Percentiles rank a stretch among this genome's conserved stretches.
phyloP scores from a whole-genome alignment of 1,140 invertebrate species.

The Zophobas morio region DNA sequence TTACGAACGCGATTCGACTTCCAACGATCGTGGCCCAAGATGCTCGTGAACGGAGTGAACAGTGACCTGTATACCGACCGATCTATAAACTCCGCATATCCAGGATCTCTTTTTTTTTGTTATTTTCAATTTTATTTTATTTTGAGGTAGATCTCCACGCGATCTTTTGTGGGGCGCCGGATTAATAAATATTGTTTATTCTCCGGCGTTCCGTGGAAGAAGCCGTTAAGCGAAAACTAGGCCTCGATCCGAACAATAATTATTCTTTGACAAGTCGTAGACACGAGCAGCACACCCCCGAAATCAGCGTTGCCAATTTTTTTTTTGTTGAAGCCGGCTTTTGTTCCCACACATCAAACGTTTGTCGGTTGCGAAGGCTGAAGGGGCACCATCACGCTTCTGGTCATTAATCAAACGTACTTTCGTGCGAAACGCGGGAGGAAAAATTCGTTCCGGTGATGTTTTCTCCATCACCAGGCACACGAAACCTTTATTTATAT shows the following conservation, averaged over 20 bases:
- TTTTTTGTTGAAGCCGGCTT: conserved; percentile 28
- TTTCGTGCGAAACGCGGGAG: conserved; percentile 29
- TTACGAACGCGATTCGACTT: too few species aligned
- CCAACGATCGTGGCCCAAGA: too few species aligned
- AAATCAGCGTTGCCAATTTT: conserved; percentile 20
- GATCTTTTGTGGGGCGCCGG: too few species aligned
- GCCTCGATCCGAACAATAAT: neutral
- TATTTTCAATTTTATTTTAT: too few species aligned
- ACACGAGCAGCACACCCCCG: neutral
- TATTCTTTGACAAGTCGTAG: neutral
- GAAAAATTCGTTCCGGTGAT: conserved; percentile 21
- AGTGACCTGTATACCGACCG: too few species aligned
- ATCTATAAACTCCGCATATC: too few species aligned
- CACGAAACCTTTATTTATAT: conserved; percentile 37
- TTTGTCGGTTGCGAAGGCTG: conserved; percentile 2
- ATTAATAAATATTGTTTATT: too few species aligned
- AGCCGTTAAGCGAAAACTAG: too few species aligned
- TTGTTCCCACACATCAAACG: conserved; percentile 30
- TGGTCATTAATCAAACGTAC: conserved; percentile 42
- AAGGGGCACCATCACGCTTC: conserved; percentile 17
- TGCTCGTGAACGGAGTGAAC: too few species aligned
- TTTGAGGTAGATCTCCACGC: too few species aligned
- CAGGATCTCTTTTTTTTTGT: too few species aligned
- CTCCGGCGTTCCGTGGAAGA: too few species aligned
- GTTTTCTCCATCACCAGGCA: conserved; percentile 17